Conservation (phyloP, 1,140 invertebrate genomes). For the Scaptomyza montana region DNA sequence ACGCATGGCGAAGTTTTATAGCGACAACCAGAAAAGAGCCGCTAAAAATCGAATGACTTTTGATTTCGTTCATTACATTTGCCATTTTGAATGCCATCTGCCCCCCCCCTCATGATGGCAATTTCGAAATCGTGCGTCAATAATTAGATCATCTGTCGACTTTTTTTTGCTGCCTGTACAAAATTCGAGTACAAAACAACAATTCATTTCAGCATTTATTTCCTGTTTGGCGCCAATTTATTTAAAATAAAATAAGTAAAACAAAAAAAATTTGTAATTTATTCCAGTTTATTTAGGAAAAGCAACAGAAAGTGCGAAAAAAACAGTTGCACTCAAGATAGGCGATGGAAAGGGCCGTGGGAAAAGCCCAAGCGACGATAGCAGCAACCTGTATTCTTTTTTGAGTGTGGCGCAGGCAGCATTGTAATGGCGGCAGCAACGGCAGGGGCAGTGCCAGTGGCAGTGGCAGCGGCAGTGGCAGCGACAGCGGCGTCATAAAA, state of each 20-base stretch:
- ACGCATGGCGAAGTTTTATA: neutral
- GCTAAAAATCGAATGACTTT: conserved; percentile 75
- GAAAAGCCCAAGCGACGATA: conserved; percentile 46
- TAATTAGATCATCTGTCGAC: conserved; percentile 79
- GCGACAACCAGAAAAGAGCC: conserved; percentile 9
- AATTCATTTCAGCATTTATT: neutral
- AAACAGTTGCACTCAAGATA: conserved; percentile 37
- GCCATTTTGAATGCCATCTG: conserved; percentile 25
- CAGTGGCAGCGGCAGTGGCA: too few relatives aligned
- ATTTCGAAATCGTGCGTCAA: conserved; percentile 76
- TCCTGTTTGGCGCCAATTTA: too few relatives aligned
- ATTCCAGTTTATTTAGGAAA: neutral
- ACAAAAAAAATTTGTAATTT: neutral
- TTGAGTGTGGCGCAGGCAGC: neutral
- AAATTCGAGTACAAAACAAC: conserved; percentile 45
- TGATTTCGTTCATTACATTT: conserved; percentile 63
- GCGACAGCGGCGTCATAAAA: conserved; percentile 66
- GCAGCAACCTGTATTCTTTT: conserved; percentile 14
- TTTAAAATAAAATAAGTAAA: neutral
- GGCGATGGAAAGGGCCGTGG: conserved; percentile 29
- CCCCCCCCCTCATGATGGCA: neutral
- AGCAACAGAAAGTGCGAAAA: conserved; percentile 25
- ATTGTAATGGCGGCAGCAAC: neutral
- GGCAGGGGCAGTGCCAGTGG: neutral
- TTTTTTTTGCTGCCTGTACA: conserved; percentile 39